A percentile compares a stretch with the other conserved stretches of the same genome.
Conservation (phyloP, 35 echinoderm and acorn worm species). For the Apostichopus japonicus region DNA sequence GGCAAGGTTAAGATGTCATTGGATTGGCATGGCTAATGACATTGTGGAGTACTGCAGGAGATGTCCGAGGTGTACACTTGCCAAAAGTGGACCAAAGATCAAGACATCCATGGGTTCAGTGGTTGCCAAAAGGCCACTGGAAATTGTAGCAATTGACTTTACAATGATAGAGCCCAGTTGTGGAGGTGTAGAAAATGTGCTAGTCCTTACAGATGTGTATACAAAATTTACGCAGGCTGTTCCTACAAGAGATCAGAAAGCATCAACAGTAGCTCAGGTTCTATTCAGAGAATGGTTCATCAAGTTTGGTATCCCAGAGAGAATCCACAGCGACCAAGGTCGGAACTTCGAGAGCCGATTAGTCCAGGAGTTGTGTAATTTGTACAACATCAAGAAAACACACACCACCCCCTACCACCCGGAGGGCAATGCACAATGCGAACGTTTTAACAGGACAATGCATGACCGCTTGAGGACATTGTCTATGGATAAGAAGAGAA, state of each 20-base stretch:
- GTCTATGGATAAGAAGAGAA: slow-evolving; percentile 60
- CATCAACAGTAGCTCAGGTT: slow-evolving; percentile 7
- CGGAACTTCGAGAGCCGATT: slow-evolving; percentile 21
- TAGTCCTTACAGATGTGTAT: slow-evolving; percentile 48
- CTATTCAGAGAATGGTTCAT: slow-evolving; percentile 48
- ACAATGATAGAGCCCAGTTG: slow-evolving; percentile 33
- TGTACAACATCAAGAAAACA: slow-evolving; percentile 51
- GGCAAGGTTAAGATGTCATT: slow-evolving; percentile 26
- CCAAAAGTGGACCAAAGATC: slow-evolving; percentile 38
- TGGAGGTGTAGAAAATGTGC: slow-evolving; percentile 28
- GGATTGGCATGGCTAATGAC: slow-evolving; percentile 25
- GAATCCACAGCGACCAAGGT: slow-evolving; percentile 50
- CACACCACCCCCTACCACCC: neutral
- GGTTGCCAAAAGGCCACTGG: slow-evolving; percentile 24
- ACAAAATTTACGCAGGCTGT: slow-evolving; percentile 58
- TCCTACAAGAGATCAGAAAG: slow-evolving; percentile 53
- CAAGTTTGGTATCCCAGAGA: slow-evolving; percentile 31
- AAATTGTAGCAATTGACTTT: slow-evolving; percentile 53
- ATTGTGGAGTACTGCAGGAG: slow-evolving; percentile 23
- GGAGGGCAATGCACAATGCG: slow-evolving; percentile 52
- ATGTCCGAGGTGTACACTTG: slow-evolving; percentile 19
- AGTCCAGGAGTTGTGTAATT: slow-evolving; percentile 33
- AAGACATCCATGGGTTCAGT: slow-evolving; percentile 19
- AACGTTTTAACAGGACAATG: slow-evolving; percentile 64
- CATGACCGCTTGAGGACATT: slow-evolving; percentile 51